Evolutionary conservation across 1,140 invertebrate genomes (phyloP), one percentile per base, ranked within the genome.

Genomic region (Ceratosolen solmsi): DNA sequence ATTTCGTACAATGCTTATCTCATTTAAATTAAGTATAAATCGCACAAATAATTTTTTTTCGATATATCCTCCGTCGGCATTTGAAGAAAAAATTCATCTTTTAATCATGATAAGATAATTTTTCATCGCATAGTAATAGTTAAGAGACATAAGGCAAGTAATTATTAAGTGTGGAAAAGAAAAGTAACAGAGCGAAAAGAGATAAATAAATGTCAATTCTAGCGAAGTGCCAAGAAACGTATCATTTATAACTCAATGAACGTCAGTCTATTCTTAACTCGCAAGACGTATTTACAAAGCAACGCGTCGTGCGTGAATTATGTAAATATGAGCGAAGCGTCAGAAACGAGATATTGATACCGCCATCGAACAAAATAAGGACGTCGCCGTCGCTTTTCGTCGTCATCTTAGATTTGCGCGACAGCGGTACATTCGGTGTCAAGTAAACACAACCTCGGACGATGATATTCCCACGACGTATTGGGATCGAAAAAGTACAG

Each of bases 401-500:
- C 58, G n/a, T 25, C 25, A 30, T 63, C 27, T 25, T 30, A 30
- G 58, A 27, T 63, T 7, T 15, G n/a, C 58, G 8, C 58, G 58
- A 63, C 27, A 8, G n/a, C 25, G 8, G 58, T 4, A 20, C 15
- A 54, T 8, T 3, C 20, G 51, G 30, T 4, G 30, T 25, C 5
- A 9, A 25, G 58, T 15, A 17, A 68, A 20, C 63, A 38, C 33
- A 33, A 8, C 27, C 41, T 27, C 49, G 58, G 56, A 30, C 20
- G 25, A 5, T 25, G 63, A 85, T 84, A 77, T 80, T 49, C 63
- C n/a, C 51, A 49, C 56, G 84, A 86, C 85, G 60, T 87, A 87
- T 86, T 83, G 83, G 65, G 86, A 86, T 56, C 49, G 65, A 84
- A 86, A 88, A 87, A 86, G 72, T n/a, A 1, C 41, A 80, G 49